phyloP scores from a whole-genome alignment of 2,888 invertebrate genomes.

The Pharmacophagus antenor region DNA sequence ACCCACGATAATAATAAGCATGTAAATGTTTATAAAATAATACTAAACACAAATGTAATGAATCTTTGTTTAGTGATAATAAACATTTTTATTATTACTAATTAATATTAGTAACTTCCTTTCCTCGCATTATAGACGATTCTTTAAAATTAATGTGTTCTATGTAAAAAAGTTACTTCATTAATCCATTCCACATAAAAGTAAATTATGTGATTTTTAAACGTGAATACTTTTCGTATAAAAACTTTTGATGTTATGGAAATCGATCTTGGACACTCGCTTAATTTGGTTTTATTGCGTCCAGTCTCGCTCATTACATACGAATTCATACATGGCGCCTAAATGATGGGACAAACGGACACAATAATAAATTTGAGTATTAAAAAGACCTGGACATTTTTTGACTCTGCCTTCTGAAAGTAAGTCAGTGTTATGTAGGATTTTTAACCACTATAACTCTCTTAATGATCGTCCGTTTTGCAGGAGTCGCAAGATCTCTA shows the following conservation, averaged over 20 bases:
- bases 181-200: slow-evolving; percentile 7
- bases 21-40: no score
- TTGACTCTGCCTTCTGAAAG: no score
- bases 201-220: slow-evolving; percentile 12
- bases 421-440: no score
- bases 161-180: background rate
- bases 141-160: background rate
- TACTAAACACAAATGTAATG: no score
- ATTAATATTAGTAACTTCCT: no score
- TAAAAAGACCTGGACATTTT: background rate
- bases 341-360: slow-evolving; percentile 11
- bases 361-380: slow-evolving; percentile 10
- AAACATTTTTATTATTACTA: no score
- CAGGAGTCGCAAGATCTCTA: no score
- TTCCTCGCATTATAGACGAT: no score
- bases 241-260: slow-evolving; percentile 15
- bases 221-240: slow-evolving; percentile 1
- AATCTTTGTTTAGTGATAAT: no score
- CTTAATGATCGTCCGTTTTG: no score
- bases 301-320: slow-evolving; percentile 11
- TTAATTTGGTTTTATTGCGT: slow-evolving; percentile 10
- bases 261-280: slow-evolving; percentile 9
- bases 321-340: slow-evolving; percentile 19
- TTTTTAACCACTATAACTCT: no score
- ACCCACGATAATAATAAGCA: no score